phyloP scores from a whole-genome alignment of 2,797 vertebrate genomes.

The Selene dorsalis region DNA sequence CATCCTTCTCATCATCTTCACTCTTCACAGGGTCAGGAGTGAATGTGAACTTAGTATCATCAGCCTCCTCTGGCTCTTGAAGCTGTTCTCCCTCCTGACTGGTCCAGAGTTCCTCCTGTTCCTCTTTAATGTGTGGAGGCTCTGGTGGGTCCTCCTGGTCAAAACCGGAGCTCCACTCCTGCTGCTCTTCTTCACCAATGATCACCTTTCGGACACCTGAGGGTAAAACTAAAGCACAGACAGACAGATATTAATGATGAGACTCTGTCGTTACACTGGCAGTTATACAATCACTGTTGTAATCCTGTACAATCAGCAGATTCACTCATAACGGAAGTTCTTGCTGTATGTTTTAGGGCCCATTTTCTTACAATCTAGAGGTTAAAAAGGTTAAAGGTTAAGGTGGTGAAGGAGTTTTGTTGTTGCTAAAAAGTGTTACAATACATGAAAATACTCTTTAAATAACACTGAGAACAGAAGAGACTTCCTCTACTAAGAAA shows the following conservation, averaged over 20 bases:
- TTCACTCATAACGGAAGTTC: too few species aligned
- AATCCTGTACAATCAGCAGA: too few species aligned
- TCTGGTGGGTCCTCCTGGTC: not conserved
- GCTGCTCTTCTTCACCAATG: conserved; percentile 16
- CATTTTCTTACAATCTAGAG: too few species aligned
- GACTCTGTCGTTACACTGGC: too few species aligned
- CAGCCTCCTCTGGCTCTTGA: conserved; percentile 5
- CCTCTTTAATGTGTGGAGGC: conserved; percentile 16
- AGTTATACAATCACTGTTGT: too few species aligned
- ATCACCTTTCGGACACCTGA: conserved; percentile 18
- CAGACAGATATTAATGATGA: not conserved
- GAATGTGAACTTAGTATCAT: conserved; percentile 1
- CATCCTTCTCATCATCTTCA: conserved; percentile 35
- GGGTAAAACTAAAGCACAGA: conserved; percentile 8
- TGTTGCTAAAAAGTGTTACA: too few species aligned
- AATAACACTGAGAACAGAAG: too few species aligned
- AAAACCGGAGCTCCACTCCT: conserved; percentile 1
- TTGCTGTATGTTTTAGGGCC: too few species aligned
- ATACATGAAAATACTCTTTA: too few species aligned
- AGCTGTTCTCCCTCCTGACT: conserved; percentile 25
- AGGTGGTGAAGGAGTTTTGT: too few species aligned
- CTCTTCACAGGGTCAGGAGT: conserved; percentile 34
- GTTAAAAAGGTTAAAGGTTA: too few species aligned
- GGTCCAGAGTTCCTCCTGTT: conserved; percentile 34
- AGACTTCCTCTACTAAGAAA: too few species aligned